Percentiles rank a stretch among this genome's conserved stretches.
Evolutionary conservation across 2,888 invertebrate species (phyloP).

Genomic region (Linnaemya vulpina): DNA sequence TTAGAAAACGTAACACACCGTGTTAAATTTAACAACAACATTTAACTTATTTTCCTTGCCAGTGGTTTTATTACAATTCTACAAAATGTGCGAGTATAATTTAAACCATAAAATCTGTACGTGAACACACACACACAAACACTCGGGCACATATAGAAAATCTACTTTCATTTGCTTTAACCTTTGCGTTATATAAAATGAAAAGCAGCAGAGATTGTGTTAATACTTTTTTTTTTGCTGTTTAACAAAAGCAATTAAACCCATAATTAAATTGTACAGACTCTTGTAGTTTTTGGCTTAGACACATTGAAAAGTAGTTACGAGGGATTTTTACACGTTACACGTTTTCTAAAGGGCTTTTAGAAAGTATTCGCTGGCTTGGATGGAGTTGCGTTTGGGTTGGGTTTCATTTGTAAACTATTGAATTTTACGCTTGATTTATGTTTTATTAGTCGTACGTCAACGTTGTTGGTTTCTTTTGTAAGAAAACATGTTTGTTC

Average conservation of each 20-base stretch:
- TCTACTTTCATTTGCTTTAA: neutral
- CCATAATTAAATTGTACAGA: slow-evolving; percentile 23
- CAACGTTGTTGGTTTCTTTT: slow-evolving; percentile 1
- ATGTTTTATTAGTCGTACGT: neutral
- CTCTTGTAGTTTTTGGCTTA: neutral
- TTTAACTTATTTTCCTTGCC: slow-evolving; percentile 23
- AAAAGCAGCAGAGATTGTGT: neutral
- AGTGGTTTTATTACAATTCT: neutral
- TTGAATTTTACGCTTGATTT: slow-evolving; percentile 28
- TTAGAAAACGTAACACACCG: slow-evolving; percentile 5
- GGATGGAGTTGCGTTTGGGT: too few relatives aligned
- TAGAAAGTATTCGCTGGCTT: slow-evolving; percentile 27
- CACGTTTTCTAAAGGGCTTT: slow-evolving; percentile 17
- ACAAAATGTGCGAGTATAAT: neutral
- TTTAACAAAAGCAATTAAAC: slow-evolving; percentile 3
- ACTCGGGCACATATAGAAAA: neutral
- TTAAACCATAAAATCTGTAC: neutral
- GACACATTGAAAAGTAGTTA: slow-evolving; percentile 10
- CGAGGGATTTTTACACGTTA: neutral
- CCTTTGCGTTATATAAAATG: neutral
- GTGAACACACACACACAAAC: neutral
- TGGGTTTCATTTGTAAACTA: slow-evolving; percentile 2
- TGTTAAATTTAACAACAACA: slow-evolving; percentile 28
- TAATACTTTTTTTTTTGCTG: neutral
- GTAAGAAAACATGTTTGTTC: neutral